Evolutionary conservation across 2,888 invertebrate species (phyloP), one percentile per base, ranked within the genome.

Genomic region (Protonemura montana): DNA sequence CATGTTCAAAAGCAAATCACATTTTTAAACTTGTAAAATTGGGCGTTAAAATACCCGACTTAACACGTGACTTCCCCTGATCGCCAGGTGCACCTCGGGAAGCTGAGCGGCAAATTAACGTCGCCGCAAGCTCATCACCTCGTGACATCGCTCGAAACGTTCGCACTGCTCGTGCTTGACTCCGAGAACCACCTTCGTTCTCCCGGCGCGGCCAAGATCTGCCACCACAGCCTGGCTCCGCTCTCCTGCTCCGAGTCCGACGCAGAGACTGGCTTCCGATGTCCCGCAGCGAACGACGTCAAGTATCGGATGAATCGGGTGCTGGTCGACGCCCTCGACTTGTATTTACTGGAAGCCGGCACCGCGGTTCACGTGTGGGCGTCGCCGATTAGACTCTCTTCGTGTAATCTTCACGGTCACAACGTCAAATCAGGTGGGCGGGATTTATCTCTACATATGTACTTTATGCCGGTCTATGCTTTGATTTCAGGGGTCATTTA

Each of bases 271-370:
- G 95, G 95, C 89, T 97, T 97, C 27, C 90, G 91, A 5, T 97
- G 97, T 89, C 96, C 97, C 0, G 94, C 96, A 0, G 92, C 95
- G 0, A 96, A 96, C 89, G 96, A 97, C 89, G 95, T 99, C 87
- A 99, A 99, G 91, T 99, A 99, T 91, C 94, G 96, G 90, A 97
- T 99, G 96, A 96, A 97, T 6, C 93, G 99, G 82, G 93, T 98
- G 0, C 95, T 97, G 0, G 93, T 98, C 42, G 98, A 98, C 91
- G 95, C 96, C 0, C 93, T 99, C 0, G 98, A 98, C 91, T 93
- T 99, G 81, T 97, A 97, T 92, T 91, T 99, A 85, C 96, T 98
- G 82, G 99, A 99, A 91, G 94, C 94, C 59, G 97, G 97, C 80
- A 96, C 97, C 1, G 97, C 97, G 0, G 92, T 98, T 41, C 97